Evolutionary conservation across 2,888 invertebrate species (phyloP), one percentile per base, ranked within the genome.

Genomic region (Catocala nupta): DNA sequence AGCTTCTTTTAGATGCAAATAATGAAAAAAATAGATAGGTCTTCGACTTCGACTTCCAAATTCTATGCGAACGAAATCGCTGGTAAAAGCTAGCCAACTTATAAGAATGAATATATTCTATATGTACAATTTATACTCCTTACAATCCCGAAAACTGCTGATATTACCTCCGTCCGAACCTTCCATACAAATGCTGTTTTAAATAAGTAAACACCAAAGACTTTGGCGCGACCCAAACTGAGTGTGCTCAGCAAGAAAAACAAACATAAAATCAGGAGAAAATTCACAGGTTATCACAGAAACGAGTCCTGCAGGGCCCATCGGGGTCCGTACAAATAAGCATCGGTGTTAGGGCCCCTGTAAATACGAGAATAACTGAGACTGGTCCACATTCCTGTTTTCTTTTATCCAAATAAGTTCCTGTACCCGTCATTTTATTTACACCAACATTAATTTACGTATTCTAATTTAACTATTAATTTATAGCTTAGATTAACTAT

Each of bases 231-330:
- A 16, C 16, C 43, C 33, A 12, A 10, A 8, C 11, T 11, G 59
- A 13, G 56, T 13, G 25, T 13, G 59, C 49, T 68, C 57, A 62
- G 55, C 63, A 72, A 70, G 75, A 68, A 74, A 79, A 76, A 77
- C 73, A 68, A 70, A 81, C 73, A 77, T 82, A 75, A 85, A 85
- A 85, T 79, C 80, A 68, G 80, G 69, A 67, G 68, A 64, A 75
- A 73, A 76, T 68, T 25, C 53, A 64, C 83, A 78, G 81, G 84
- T 81, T 85, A 85, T 85, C 82, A 82, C 70, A 56, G 56, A 64
- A 78, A 83, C 68, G 81, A 62, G 74, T 60, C 83, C 83, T 58
- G 54, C 48, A 62, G 82, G 85, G 69, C 71, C 71, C 77, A 69
- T 83, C 71, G 58, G 71, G 65, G 59, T 57, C 60, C 43, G 73